Base-by-base conservation (phyloP, 2,113 vertebrate species). In the Limanda limanda region DNA sequence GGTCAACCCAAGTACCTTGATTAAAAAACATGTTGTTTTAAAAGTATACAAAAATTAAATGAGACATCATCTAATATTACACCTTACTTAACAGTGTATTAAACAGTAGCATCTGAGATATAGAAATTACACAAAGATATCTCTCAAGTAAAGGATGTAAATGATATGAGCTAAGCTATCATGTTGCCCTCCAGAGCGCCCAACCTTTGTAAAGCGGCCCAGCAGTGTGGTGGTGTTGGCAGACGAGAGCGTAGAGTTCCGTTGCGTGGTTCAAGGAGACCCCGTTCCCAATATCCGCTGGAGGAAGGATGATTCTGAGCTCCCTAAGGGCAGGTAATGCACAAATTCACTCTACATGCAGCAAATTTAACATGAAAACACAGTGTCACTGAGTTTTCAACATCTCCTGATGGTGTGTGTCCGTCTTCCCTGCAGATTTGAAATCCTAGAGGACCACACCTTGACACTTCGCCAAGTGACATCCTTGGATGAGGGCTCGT, bases 361-460 rank as follows among this genome's bases (percentile, higher is more conserved):
- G 56, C 74, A 27, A 27, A 84, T 67, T 51, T 54, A 71, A 66
- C 62, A 67, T 37, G 55, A 59, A 59, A 75, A 58, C 51, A 17
- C 8, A 3, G 18, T 27, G 52, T 74, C 73, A 77, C 68, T 47
- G 58, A 65, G 27, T 70, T 48, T 62, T 18, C 68, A 75, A 85
- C 42, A 86, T 87, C 74, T 86, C 59, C 14, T 57, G 68, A 76
- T 71, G 9, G 20, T 17, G 20, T 73, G 17, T 85, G 64, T 68
- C 64, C 47, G 5, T 18, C 47, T 21, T n/a, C 18, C 20, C 66
- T 68, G 9, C 76, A 98, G 97, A 88, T 97, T 95, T 0, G 97
- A 98, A 94, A 97, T 98, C 78, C 94, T 94, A 69, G 96, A 97
- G 89, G 97, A 97, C 86, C 96, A 98, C 87, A 98, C 97, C 13